Evolutionary conservation across 2,888 invertebrate genomes (phyloP).

Genomic region (Deladenus siricidicola): DNA sequence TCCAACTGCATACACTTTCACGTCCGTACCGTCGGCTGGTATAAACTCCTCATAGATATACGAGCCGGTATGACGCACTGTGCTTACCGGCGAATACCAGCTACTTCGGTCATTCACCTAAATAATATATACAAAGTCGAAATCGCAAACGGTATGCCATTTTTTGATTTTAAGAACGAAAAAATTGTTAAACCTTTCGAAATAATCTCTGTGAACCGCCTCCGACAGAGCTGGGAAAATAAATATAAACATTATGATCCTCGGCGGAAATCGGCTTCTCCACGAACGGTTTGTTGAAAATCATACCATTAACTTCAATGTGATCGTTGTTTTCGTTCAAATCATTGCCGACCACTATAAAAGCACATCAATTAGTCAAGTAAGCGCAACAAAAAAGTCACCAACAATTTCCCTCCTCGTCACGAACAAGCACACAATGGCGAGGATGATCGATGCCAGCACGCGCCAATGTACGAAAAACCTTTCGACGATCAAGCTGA

Average conservation of each 20-base stretch:
- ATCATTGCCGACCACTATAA: slow-evolving; percentile 30
- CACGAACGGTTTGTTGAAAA: slow-evolving; percentile 73
- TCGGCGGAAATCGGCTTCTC: slow-evolving; percentile 99
- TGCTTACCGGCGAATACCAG: slow-evolving; percentile 83
- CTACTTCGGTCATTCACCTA: slow-evolving; percentile 96
- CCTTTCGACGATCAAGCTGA: slow-evolving; percentile 66
- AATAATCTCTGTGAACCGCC: slow-evolving; percentile 95
- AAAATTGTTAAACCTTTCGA: slow-evolving; percentile 66
- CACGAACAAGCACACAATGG: slow-evolving; percentile 90
- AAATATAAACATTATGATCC: slow-evolving; percentile 98
- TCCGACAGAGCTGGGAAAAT: slow-evolving; percentile 92
- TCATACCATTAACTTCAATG: slow-evolving; percentile 52
- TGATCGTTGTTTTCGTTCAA: slow-evolving; percentile 38
- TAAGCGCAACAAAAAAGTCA: neutral
- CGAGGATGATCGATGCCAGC: slow-evolving; percentile 95
- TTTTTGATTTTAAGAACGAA: neutral
- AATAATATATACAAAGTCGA: slow-evolving; percentile 32
- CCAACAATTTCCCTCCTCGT: slow-evolving; percentile 55
- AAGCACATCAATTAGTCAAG: neutral
- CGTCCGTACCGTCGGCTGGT: slow-evolving; percentile 90
- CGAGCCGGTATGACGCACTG: slow-evolving; percentile 90
- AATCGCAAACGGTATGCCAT: neutral
- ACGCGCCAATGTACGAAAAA: slow-evolving; percentile 82
- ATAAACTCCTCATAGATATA: slow-evolving; percentile 99
- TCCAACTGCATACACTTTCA: slow-evolving; percentile 89